Evolutionary conservation across 2,113 vertebrate species (phyloP), one percentile per base, ranked within the genome.

Genomic region (Centrocercus urophasianus): DNA sequence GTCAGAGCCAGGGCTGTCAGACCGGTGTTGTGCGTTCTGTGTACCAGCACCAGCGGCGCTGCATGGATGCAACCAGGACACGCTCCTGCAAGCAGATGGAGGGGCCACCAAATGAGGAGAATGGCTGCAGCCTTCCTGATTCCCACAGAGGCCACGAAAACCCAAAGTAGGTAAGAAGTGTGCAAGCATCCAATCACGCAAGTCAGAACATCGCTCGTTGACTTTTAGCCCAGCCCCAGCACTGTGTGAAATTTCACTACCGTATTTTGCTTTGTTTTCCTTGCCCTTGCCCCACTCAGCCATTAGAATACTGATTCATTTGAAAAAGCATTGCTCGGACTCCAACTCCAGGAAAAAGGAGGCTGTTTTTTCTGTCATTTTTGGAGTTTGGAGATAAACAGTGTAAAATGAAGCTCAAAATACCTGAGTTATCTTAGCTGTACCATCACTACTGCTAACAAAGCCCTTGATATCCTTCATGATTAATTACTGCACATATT

Each of bases 111-210:
- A 54, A 21, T 25, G 15, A 24, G 43, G 38, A 59, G n/a, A 36
- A 88, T 63, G 3, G 42, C 32, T 85, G 13, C 16, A 50, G 42
- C 34, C 52, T 30, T 25, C 40, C 71, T 48, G 1, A 7, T 63
- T 85, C 57, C 64, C 80, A 86, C 0, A 69, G 71, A 76, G 72
- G 45, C 25, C 5, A 18, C 1, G 10, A 28, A 54, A 56, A 56
- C 52, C 57, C 17, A 54, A 5, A 11, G 38, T 0, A 14, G 34
- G 32, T 2, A 6, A 61, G 45, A 22, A 14, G 65, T 1, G 30
- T 20, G 32, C 19, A 4, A n/a, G 40, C 3, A 1, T 76, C 73
- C 34, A 1, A 6, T 17, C 30, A 15, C 20, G 10, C 2, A 0
- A 0, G 28, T 3, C 61, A 88, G 70, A 56, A 82, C 52, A 34